Evolutionary conservation across 2,888 invertebrate species (phyloP), one percentile per base, ranked within the genome.

Genomic region (Ashinkailepas kermadecensis): DNA sequence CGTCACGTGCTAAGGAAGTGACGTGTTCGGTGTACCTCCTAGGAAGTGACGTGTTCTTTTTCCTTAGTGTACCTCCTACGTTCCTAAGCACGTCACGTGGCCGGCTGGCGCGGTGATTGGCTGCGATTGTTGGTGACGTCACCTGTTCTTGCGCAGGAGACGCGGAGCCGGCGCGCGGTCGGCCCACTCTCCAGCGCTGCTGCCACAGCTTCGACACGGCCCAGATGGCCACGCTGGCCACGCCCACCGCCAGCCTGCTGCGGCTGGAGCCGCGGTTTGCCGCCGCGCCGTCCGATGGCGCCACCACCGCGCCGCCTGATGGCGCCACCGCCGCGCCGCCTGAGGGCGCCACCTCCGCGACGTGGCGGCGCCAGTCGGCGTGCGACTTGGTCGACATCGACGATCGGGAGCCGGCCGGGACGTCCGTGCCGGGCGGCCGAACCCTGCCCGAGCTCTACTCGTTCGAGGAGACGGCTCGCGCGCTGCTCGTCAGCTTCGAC

Each of bases 151-250:
- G 39, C 39, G 39, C 39, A 39, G 39, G 39, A 39, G 39, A 39
- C 39, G 39, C 39, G 39, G 39, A 39, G 39, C 39, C 39, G 39
- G 39, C 39, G 39, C 39, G 39, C 39, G 39, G 39, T 39, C 70
- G 78, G 11, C n/a, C 78, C 11, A 13, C 6, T 2, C n/a, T 78
- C 0, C 57, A n/a, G 21, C 78, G 78, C 8, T n/a, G 56, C 21
- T 57, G 56, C 12, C 21, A n/a, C 78, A 78, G 78, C n/a, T 78
- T 78, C 54, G 78, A 78, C 54, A 57, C 78, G 18, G 78, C 54
- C 0, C 78, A 78, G 11, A 21, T 78, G 56, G 78, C 56, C 9
- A 18, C 10, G 9, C 56, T 78, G 57, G 21, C 78, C 10, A 78
- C 78, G 11, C 78, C 78, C 56, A 18, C 57, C 0, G 57, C 7